These are phyloP conservation scores for Sphaerolaimus hirsutus DNA, from an alignment of 2,888 invertebrate species.

Conservation along the genomic window DNA sequence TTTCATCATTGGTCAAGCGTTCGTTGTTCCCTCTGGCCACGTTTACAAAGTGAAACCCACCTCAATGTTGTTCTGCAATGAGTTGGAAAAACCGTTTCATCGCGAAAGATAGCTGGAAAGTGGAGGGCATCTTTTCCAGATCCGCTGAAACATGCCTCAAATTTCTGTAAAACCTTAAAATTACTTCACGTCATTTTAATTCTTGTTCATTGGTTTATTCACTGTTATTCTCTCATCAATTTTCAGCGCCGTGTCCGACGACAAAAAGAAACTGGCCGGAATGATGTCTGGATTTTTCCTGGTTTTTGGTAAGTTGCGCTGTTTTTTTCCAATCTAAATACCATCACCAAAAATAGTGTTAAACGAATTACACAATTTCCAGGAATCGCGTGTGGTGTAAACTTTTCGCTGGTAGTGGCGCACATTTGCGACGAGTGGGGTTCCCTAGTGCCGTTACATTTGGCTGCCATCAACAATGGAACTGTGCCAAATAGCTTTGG, in stretches of 20 bases:
- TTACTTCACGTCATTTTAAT: no score
- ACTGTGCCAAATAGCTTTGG: no score
- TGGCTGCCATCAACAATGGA: no score
- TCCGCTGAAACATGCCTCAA: no score
- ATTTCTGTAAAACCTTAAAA: no score
- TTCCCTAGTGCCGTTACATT: no score
- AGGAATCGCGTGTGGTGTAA: slow-evolving; percentile 2
- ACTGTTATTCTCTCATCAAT: background rate
- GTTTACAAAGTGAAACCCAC: no score
- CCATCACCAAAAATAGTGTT: background rate
- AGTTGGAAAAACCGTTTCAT: background rate
- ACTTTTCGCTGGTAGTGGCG: slow-evolving; percentile 1
- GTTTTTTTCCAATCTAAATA: background rate
- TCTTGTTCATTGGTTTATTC: background rate
- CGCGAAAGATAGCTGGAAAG: no score
- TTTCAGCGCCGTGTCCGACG: slow-evolving; percentile 2
- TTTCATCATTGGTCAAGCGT: no score
- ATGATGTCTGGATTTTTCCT: slow-evolving; percentile 85
- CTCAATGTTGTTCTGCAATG: no score
- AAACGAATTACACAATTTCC: background rate
- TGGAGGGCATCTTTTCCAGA: no score
- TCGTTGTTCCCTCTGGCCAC: no score
- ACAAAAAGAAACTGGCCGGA: slow-evolving; percentile 39
- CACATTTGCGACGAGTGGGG: slow-evolving; percentile 1
- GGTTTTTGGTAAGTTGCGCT: slow-evolving; percentile 41